These are phyloP conservation scores for Nudaria mundana DNA, from an alignment of 2,888 invertebrate genomes.

Conservation along the genomic window DNA sequence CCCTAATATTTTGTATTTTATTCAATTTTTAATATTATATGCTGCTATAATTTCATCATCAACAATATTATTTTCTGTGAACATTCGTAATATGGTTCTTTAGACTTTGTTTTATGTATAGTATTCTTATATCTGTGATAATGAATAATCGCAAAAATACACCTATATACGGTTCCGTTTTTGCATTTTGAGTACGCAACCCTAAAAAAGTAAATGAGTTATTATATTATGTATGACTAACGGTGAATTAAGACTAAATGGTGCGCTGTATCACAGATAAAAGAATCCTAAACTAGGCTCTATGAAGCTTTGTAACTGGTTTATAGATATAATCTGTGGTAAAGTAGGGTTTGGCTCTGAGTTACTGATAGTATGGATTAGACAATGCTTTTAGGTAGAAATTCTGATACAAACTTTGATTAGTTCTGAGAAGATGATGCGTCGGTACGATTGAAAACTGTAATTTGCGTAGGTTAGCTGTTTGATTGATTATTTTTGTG, in stretches of 20 bases:
- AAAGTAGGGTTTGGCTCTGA: slow-evolving; percentile 1
- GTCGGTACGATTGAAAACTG: neutral
- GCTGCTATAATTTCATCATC: no score
- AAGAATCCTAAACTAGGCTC: no score
- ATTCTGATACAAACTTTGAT: neutral
- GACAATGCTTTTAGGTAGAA: neutral
- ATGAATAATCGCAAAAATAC: no score
- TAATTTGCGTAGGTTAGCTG: neutral
- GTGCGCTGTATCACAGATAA: no score
- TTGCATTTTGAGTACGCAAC: no score
- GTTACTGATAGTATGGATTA: neutral
- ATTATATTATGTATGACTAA: slow-evolving; percentile 10
- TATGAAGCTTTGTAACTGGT: slow-evolving; percentile 10
- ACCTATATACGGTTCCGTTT: no score
- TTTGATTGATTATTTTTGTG: neutral
- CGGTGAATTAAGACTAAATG: slow-evolving; percentile 10
- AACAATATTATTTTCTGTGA: no score
- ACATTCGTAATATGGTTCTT: no score
- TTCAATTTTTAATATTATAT: no score
- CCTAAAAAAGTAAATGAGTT: slow-evolving; percentile 5
- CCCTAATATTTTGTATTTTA: no score
- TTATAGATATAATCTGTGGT: slow-evolving; percentile 5
- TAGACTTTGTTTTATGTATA: no score
- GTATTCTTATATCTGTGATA: no score
- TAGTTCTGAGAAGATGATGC: neutral